Conservation (phyloP, 2,113 vertebrate species). For the Ochotona princeps region DNA sequence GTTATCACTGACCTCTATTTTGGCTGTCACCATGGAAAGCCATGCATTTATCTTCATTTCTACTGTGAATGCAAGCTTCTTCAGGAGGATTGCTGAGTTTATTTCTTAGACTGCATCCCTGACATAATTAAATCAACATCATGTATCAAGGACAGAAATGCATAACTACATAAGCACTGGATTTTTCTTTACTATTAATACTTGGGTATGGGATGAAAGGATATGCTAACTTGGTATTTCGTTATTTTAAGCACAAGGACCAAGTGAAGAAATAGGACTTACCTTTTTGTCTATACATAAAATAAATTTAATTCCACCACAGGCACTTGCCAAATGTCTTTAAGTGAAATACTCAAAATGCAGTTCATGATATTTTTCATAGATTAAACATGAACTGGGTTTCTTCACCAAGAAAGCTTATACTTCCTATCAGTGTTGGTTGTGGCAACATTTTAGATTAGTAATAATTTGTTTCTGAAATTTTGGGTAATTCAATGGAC, state of each 20-base stretch:
- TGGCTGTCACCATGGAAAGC: slow-evolving; percentile 49
- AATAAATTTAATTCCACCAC: slow-evolving; percentile 46
- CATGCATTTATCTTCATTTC: slow-evolving; percentile 69
- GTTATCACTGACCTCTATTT: slow-evolving; percentile 71
- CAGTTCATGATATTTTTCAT: slow-evolving; percentile 23
- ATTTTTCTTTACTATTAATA: slow-evolving; percentile 43
- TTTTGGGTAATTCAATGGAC: neutral
- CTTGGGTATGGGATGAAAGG: slow-evolving; percentile 62
- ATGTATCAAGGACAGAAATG: slow-evolving; percentile 67
- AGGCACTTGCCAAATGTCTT: slow-evolving; percentile 56
- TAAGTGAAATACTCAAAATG: slow-evolving; percentile 55
- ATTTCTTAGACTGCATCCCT: slow-evolving; percentile 47
- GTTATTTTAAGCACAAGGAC: slow-evolving; percentile 73
- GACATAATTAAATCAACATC: slow-evolving; percentile 72
- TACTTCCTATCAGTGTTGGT: slow-evolving; percentile 22
- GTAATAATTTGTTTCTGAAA: neutral
- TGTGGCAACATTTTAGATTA: neutral
- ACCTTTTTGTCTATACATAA: slow-evolving; percentile 57
- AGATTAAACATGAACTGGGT: slow-evolving; percentile 24
- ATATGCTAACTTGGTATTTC: slow-evolving; percentile 71
- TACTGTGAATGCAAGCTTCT: slow-evolving; percentile 44
- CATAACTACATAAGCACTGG: slow-evolving; percentile 35
- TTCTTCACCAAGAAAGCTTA: slow-evolving; percentile 34
- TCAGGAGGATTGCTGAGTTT: slow-evolving; percentile 56
- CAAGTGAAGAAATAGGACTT: slow-evolving; percentile 68